These are phyloP conservation scores for Poeciliopsis turneri DNA, from an alignment of 2,797 vertebrate genomes.

Conservation along the genomic window DNA sequence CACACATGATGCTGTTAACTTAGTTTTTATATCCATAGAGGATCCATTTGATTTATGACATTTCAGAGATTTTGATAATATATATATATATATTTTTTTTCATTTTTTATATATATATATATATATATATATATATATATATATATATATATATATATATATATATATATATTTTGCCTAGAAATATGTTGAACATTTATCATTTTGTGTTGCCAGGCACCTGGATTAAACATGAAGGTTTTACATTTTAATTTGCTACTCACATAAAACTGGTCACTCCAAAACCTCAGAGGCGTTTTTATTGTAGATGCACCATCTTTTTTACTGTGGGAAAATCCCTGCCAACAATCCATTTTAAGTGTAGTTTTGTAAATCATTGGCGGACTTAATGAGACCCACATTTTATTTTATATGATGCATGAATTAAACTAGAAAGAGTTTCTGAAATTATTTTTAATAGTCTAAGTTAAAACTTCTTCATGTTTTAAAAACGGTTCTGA, in stretches of 20 bases:
- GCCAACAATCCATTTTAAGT: conserved; percentile 8
- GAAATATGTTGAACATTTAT: not conserved
- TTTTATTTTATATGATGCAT: conserved; percentile 3
- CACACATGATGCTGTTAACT: not conserved
- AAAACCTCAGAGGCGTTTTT: conserved; percentile 14
- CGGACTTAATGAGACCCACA: conserved; percentile 7
- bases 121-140: too few relatives aligned
- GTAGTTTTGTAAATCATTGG: conserved; percentile 5
- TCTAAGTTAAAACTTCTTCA: not conserved
- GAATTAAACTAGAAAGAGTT: not conserved
- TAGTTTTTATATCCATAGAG: not conserved
- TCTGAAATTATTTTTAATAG: not conserved
- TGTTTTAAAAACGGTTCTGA: not conserved
- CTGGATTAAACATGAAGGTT: not conserved
- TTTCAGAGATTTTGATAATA: not conserved
- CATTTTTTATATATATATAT: too few relatives aligned
- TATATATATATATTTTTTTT: too few relatives aligned
- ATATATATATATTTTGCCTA: not conserved
- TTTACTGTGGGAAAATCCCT: conserved; percentile 24
- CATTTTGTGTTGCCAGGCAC: not conserved
- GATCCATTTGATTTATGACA: not conserved
- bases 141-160: not conserved
- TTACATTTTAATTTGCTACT: not conserved
- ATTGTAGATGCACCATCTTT: conserved; percentile 6
- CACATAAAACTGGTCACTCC: not conserved